A percentile compares a stretch with the other conserved stretches of the same genome.
These are phyloP conservation scores for Zosterops borbonicus DNA, from an alignment of 2,113 vertebrate species.

Conservation along the genomic window DNA sequence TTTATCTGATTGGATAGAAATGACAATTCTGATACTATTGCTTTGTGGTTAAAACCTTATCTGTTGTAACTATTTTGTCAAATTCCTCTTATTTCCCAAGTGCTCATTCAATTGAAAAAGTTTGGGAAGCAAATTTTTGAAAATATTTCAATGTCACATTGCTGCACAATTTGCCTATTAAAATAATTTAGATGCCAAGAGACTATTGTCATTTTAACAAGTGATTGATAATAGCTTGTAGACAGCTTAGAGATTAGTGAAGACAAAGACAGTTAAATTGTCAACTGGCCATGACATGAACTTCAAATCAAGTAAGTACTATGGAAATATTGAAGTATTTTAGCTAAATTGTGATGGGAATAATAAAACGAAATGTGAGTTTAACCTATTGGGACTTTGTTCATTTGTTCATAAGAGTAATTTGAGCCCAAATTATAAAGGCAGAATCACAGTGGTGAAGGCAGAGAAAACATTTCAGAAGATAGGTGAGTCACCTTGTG, in stretches of 20 bases:
- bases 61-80: not conserved
- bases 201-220: not conserved
- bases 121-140: not conserved
- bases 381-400: not conserved
- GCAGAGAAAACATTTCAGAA: not conserved
- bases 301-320: not conserved
- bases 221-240: not conserved
- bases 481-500: not conserved
- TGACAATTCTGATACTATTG: not conserved
- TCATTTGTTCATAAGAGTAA: not conserved
- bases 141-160: not conserved
- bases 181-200: constrained; percentile 7
- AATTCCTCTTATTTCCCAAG: not conserved
- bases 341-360: not conserved
- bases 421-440: not conserved
- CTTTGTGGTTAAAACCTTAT: not conserved
- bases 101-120: not conserved
- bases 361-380: not conserved
- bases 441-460: not conserved
- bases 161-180: not conserved
- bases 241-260: not conserved
- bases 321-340: not conserved
- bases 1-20: not conserved
- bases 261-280: not conserved
- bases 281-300: not conserved